Evolutionary conservation across 2,113 vertebrate species (phyloP), one percentile per base, ranked within the genome.

Genomic region (Zootoca vivipara): DNA sequence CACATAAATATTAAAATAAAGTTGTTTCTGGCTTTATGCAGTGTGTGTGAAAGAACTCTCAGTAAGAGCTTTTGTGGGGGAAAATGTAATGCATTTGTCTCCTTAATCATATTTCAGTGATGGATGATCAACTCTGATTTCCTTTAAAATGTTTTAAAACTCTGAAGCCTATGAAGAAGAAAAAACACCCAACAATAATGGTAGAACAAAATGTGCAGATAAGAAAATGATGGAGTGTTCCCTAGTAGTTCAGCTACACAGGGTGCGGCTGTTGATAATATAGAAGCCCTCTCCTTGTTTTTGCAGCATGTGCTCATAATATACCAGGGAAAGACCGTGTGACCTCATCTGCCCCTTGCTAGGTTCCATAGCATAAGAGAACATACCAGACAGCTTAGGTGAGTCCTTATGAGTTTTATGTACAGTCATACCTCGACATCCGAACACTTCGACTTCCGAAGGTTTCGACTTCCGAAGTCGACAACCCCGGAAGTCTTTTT

Each of bases 71-170:
- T 67, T 78, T 22, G 6, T 13, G 10, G 73, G 22, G 20, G 83
- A 64, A 0, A 89, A 7, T 30, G 0, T 82, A 89, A 86, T 85
- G 28, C 0, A 40, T 91, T 83, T 91, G 7, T 82, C 92, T 77
- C 2, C 7, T 40, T 92, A 90, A 88, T 58, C 80, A 38, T 42
- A 82, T 87, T 75, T 58, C 33, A 67, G 20, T 82, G 77, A 78
- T 90, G 56, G 1, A 33, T 92, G 92, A 92, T 93, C 64, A 88
- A 8, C 69, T 78, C 52, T 35, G 30, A 89, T 89, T 92, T 90
- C 87, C 15, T 52, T 69, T 20, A 89, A 83, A 86, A 87, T 91
- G 1, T 12, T 80, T 90, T 46, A 65, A 56, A 69, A 46, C 85
- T 85, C 83, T 78, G 92, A 89, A 87, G 35, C 62, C 83, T 80